Evolutionary conservation across 2,888 invertebrate species (phyloP), one percentile per base, ranked within the genome.

Genomic region (Orchesellides sinensis): DNA sequence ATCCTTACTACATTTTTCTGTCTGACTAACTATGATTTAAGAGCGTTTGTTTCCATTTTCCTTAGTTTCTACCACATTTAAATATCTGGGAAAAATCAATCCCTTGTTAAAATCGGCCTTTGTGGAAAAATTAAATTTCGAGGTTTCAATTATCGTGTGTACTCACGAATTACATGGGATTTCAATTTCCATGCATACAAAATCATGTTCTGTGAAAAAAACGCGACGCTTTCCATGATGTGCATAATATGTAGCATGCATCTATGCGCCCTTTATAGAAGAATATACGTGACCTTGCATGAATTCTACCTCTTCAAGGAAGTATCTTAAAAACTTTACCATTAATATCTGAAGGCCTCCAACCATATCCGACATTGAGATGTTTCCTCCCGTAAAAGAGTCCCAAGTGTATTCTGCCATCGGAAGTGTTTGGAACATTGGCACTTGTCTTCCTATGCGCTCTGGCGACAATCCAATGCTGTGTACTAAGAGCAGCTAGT

Each of bases 311-410:
- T 6, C 5, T 32, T 40, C n/a, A n/a, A 5, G 40, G n/a, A 8
- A 40, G 10, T 40, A 14, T 40, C 10, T 8, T 40, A 14, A 1
- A 40, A 40, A 40, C n/a, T 14, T 92, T 90, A 96, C 96, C 94
- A 89, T 95, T 94, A 85, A 97, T 93, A 83, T 94, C 93, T 89
- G 94, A 92, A 72, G 92, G 92, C 89, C 97, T 93, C 92, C 93
- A 93, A 3, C 97, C 97, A 89, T 96, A 95, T 2, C 95, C 95
- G 79, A 93, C 93, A 90, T 96, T 95, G 40, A 98, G 90, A 87
- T 94, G 93, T 90, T 96, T 96, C 85, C 93, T 93, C 0, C 98
- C 98, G 88, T 94, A 94, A 89, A 98, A 96, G 8, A 98, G 92
- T 0, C 98, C 98, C 89, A 97, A 96, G 89, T 94, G 93, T 82